Conservation (phyloP, 1,140 invertebrate genomes). For the Heliconius himera region DNA sequence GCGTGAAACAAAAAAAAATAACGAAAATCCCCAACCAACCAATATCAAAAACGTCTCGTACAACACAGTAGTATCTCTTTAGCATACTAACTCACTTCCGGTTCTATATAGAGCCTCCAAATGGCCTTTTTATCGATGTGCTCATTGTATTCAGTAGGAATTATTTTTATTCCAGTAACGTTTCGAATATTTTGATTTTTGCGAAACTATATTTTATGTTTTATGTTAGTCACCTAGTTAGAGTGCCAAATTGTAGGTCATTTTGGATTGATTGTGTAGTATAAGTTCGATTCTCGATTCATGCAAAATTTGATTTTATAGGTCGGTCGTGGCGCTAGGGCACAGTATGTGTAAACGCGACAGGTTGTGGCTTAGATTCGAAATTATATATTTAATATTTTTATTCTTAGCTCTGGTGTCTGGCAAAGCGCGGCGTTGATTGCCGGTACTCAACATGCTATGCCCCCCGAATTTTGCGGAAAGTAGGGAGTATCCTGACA, state of each 20-base stretch:
- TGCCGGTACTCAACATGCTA: background rate
- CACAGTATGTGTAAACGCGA: no score
- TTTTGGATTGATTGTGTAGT: background rate
- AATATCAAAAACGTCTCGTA: background rate
- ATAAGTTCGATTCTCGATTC: background rate
- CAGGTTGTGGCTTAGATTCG: no score
- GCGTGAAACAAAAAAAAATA: background rate
- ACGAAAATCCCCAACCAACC: background rate
- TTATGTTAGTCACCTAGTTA: slow-evolving; percentile 4
- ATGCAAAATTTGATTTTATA: no score
- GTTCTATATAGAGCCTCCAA: slow-evolving; percentile 31
- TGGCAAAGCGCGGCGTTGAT: no score
- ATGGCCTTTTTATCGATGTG: slow-evolving; percentile 39
- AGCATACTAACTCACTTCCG: slow-evolving; percentile 34
- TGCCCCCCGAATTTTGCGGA: background rate
- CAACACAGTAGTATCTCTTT: background rate
- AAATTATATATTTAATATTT: no score
- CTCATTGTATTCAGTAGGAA: slow-evolving; percentile 21
- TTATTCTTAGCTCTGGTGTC: background rate
- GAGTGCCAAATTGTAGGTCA: background rate
- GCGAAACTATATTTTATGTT: background rate
- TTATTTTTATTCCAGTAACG: slow-evolving; percentile 15
- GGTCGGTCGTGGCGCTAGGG: no score
- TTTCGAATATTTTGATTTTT: background rate
- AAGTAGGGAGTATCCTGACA: no score